Percentiles rank a stretch among this genome's conserved stretches.
Evolutionary conservation across 2,113 vertebrate genomes (phyloP).

Genomic region (Toxotes chatareus): DNA sequence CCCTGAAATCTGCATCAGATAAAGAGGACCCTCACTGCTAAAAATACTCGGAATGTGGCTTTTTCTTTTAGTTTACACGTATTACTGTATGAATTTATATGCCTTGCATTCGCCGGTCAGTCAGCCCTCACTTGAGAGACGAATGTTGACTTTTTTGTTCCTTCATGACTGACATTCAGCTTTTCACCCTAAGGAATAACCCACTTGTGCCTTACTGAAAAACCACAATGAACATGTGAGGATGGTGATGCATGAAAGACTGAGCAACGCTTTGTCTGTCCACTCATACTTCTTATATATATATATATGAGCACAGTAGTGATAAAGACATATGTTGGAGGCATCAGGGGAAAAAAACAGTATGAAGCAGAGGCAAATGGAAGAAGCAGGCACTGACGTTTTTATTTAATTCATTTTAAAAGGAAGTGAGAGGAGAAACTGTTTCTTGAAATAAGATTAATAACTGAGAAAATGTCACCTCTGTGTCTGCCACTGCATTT

Average conservation of each 20-base stretch:
- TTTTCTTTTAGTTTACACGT: slow-evolving; percentile 47
- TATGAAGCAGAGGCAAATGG: neutral
- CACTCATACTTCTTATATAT: slow-evolving; percentile 25
- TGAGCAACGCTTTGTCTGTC: neutral
- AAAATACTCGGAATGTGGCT: slow-evolving; percentile 55
- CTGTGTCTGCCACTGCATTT: slow-evolving; percentile 11
- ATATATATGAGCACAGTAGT: slow-evolving; percentile 41
- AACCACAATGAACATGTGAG: slow-evolving; percentile 39
- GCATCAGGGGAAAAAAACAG: neutral
- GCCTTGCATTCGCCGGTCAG: slow-evolving; percentile 53
- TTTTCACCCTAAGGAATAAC: slow-evolving; percentile 65
- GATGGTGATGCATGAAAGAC: slow-evolving; percentile 26
- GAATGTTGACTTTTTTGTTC: slow-evolving; percentile 64
- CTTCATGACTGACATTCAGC: slow-evolving; percentile 51
- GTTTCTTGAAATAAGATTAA: neutral
- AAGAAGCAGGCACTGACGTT: neutral
- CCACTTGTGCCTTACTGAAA: slow-evolving; percentile 76
- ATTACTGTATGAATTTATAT: slow-evolving; percentile 44
- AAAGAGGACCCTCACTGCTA: slow-evolving; percentile 56
- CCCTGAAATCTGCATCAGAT: slow-evolving; percentile 77
- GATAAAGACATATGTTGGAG: neutral
- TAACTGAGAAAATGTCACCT: slow-evolving; percentile 1
- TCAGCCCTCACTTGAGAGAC: slow-evolving; percentile 44
- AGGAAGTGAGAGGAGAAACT: neutral
- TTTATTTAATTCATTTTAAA: slow-evolving; percentile 1